These are phyloP conservation scores for Arrhopalites spinosus DNA, from an alignment of 2,888 invertebrate species.

Conservation along the genomic window DNA sequence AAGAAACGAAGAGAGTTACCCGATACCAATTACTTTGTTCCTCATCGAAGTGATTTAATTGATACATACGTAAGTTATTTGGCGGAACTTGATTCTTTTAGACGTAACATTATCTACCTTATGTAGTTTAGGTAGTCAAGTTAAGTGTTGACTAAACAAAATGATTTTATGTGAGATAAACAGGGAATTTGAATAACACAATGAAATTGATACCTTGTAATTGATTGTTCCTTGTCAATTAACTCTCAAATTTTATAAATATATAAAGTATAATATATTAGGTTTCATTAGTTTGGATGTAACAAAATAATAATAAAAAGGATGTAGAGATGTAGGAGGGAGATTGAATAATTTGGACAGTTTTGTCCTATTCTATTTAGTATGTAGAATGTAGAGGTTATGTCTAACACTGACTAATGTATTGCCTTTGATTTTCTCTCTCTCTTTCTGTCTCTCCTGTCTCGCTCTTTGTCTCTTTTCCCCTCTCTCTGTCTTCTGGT, in stretches of 20 bases:
- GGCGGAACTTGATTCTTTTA: too few relatives aligned
- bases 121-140: too few relatives aligned
- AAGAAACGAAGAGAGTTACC: conserved; percentile 94
- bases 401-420: not conserved
- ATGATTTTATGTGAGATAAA: not conserved
- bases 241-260: too few relatives aligned
- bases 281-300: too few relatives aligned
- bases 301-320: too few relatives aligned
- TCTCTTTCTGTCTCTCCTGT: not conserved
- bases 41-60: conserved; percentile 90
- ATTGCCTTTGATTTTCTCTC: not conserved
- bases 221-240: too few relatives aligned
- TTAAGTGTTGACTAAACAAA: not conserved
- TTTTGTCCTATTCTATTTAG: too few relatives aligned
- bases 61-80: conserved; percentile 96
- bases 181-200: not conserved
- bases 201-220: not conserved
- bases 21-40: conserved; percentile 94
- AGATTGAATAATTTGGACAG: too few relatives aligned
- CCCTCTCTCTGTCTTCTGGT: not conserved
- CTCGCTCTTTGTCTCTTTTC: not conserved
- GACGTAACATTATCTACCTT: not conserved
- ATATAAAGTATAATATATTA: too few relatives aligned
- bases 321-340: too few relatives aligned
- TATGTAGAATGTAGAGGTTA: too few relatives aligned